Conservation (phyloP, 2,888 invertebrate genomes). For the Ichneumon xanthorius region DNA sequence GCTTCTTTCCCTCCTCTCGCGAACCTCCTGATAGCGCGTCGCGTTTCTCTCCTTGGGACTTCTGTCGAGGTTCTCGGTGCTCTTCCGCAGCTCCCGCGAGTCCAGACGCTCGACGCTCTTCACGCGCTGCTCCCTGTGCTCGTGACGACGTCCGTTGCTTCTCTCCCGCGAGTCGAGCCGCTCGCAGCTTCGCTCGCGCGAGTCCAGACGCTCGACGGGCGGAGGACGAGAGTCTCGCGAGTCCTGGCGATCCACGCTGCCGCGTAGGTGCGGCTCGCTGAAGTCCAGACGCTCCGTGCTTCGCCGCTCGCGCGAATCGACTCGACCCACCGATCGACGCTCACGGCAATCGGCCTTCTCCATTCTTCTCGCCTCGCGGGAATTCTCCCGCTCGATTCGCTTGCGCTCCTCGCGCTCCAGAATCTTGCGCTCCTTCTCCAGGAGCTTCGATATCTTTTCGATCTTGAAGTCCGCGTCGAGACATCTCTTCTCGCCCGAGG, state of each 20-base stretch:
- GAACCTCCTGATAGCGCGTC: slow-evolving; percentile 66
- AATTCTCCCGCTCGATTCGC: slow-evolving; percentile 77
- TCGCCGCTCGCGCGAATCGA: slow-evolving; percentile 76
- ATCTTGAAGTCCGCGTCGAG: slow-evolving; percentile 75
- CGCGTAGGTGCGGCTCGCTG: slow-evolving; percentile 70
- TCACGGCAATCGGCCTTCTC: slow-evolving; percentile 76
- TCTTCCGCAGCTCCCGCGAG: slow-evolving; percentile 75
- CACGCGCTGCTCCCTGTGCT: slow-evolving; percentile 68
- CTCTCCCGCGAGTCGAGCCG: slow-evolving; percentile 74
- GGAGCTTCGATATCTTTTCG: slow-evolving; percentile 75
- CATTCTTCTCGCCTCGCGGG: slow-evolving; percentile 74
- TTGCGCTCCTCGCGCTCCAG: slow-evolving; percentile 79
- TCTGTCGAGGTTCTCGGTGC: slow-evolving; percentile 76
- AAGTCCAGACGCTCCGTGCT: slow-evolving; percentile 75
- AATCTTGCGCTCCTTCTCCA: slow-evolving; percentile 78
- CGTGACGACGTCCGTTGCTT: slow-evolving; percentile 67
- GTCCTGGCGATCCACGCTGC: slow-evolving; percentile 74
- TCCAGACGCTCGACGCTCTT: slow-evolving; percentile 80
- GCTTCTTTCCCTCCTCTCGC: slow-evolving; percentile 75
- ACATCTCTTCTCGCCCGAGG: slow-evolving; percentile 75
- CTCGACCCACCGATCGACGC: slow-evolving; percentile 75
- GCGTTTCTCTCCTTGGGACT: slow-evolving; percentile 70
- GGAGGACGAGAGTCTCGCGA: slow-evolving; percentile 72
- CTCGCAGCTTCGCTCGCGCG: slow-evolving; percentile 76
- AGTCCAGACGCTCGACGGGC: slow-evolving; percentile 80